These are phyloP conservation scores for Peucedramus taeniatus DNA, from an alignment of 2,113 vertebrate genomes.

Conservation along the genomic window DNA sequence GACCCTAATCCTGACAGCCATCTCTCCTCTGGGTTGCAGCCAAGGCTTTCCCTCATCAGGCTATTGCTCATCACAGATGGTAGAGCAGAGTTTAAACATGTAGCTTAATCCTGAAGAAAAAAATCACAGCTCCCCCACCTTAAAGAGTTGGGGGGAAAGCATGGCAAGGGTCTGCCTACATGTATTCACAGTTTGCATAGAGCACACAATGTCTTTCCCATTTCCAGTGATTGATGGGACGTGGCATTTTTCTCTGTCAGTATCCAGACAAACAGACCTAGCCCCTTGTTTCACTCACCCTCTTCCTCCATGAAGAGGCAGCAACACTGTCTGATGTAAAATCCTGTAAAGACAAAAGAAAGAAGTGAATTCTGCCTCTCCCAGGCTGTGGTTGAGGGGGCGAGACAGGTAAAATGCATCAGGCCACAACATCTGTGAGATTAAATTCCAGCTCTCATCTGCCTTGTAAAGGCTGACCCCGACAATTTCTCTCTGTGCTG, in stretches of 20 bases:
- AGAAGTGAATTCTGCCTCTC: not conserved
- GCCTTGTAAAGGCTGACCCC: not conserved
- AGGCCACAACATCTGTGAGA: not conserved
- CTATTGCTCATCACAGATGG: not conserved
- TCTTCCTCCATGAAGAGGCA: not conserved
- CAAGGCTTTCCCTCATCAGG: not conserved
- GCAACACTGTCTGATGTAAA: not conserved
- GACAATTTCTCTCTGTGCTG: not conserved
- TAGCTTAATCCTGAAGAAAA: not conserved
- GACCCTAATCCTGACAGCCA: not conserved
- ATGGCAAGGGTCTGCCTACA: not conserved
- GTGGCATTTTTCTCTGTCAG: not conserved
- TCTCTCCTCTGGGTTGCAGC: not conserved
- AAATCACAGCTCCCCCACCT: accelerated
- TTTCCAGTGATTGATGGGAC: not conserved
- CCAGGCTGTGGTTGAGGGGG: not conserved
- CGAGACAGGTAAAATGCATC: constrained; percentile 18
- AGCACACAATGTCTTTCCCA: not conserved
- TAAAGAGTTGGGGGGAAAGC: accelerated
- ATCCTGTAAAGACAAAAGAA: not conserved
- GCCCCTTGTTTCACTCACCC: not conserved
- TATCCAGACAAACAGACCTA: not conserved
- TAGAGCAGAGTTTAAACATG: not conserved
- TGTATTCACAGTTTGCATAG: not conserved
- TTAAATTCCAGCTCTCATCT: not conserved